Evolutionary conservation across 2,888 invertebrate genomes (phyloP).

Genomic region (Unio delphinus): DNA sequence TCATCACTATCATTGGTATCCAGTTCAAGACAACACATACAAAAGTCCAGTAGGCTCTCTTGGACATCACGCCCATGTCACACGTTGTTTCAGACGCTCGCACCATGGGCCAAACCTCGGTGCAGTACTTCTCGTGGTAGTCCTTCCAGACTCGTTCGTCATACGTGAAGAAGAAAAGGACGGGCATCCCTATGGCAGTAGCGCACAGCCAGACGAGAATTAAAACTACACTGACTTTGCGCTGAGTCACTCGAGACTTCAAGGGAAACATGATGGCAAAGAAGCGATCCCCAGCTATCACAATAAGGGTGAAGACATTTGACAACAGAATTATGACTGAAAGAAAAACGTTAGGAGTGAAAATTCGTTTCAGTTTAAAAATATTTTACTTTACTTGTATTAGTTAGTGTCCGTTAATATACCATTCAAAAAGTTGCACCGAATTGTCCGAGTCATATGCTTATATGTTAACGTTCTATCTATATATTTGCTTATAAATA

Average conservation of each 20-base stretch:
- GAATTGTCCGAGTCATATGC: no score
- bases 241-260: slow-evolving; percentile 55
- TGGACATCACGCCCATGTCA: slow-evolving; percentile 51
- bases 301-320: slow-evolving; percentile 58
- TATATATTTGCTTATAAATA: no score
- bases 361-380: neutral
- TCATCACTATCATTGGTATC: slow-evolving; percentile 62
- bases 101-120: slow-evolving; percentile 54
- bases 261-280: slow-evolving; percentile 63
- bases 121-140: slow-evolving; percentile 58
- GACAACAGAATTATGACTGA: slow-evolving; percentile 61
- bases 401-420: neutral
- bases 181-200: slow-evolving; percentile 49
- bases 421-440: no score
- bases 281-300: slow-evolving; percentile 61
- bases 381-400: neutral
- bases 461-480: no score
- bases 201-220: slow-evolving; percentile 49
- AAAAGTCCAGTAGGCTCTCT: slow-evolving; percentile 57
- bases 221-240: slow-evolving; percentile 51
- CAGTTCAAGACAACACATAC: slow-evolving; percentile 63
- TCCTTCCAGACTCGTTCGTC: slow-evolving; percentile 52
- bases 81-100: slow-evolving; percentile 37
- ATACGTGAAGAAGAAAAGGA: slow-evolving; percentile 52
- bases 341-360: slow-evolving; percentile 3